Base-by-base conservation (phyloP, 2,113 vertebrate species). In the Ptychochromis oligacanthus region DNA sequence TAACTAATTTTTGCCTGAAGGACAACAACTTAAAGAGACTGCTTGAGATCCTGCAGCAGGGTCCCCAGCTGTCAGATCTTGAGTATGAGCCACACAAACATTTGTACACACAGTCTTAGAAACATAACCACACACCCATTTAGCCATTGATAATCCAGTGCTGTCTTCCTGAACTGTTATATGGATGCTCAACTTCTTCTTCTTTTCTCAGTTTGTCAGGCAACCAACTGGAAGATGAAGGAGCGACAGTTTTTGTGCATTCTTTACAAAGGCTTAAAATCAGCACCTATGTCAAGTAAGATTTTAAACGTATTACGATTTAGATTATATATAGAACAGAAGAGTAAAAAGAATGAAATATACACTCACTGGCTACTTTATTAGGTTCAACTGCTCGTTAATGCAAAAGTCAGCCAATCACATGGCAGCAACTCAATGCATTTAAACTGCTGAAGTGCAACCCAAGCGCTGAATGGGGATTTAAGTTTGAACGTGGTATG, bases 241-340 rank as follows among this genome's bases (percentile, higher is more conserved):
- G 84, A 17, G 61, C 95, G 74, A 90, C 84, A 22, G 12, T 2
- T 22, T 86, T 96, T 54, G 38, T 92, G 70, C 82, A 92, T 43
- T 90, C 28, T 58, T 80, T 95, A 3, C 91, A 90, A 22, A 83
- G 28, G 7, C 86, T 95, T 36, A 82, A 91, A 60, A 93, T 95
- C 81, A 91, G 52, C 72, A 85, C 58, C 77, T 93, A 83, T 65
- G 83, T 95, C 40, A 95, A 91, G 95, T 96, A 89, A 93, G 91
- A 86, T 14, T 67, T 52, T 31, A 72, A 72, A 3, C 36, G 5
- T 17, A 22, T 40, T 61, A 1, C 49, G 5, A 40, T 61, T 6
- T 20, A 40, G 12, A n/a, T 2, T 8, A 24, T 46, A 9, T 38
- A 52, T 46, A 54, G 6, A 76, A 28, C 4, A 31, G 31, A 49